A percentile compares a stretch with the other conserved stretches of the same genome.
These are phyloP conservation scores for Diplodus puntazzo DNA, from an alignment of 2,797 vertebrate species.

Conservation along the genomic window DNA sequence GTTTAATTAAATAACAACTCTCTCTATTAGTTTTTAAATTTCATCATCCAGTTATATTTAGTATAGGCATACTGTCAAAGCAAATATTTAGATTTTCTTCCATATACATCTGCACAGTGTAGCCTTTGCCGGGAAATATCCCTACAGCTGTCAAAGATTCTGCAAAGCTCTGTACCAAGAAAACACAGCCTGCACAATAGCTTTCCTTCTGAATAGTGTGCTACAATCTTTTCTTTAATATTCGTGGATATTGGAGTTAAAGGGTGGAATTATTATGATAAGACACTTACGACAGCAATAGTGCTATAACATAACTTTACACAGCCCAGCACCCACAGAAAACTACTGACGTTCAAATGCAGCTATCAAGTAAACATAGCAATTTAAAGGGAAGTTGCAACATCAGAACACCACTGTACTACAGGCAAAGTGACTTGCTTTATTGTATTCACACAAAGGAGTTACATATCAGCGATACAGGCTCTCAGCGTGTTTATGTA, in stretches of 20 bases:
- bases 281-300: conserved; percentile 3
- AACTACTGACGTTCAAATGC: not conserved
- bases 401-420: not conserved
- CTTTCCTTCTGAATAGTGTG: not conserved
- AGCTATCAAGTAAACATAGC: not conserved
- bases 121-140: not conserved
- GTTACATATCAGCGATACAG: conserved; percentile 3
- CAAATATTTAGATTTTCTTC: not conserved
- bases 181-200: not conserved
- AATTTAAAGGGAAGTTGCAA: not conserved
- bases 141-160: not conserved
- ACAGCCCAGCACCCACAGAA: not conserved
- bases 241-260: not conserved
- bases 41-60: not conserved
- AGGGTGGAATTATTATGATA: not conserved
- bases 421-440: not conserved
- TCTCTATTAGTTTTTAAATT: not conserved
- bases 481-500: not conserved
- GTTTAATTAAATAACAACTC: conserved; percentile 3
- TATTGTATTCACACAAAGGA: conserved; percentile 3
- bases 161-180: not conserved
- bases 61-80: not conserved
- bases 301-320: not conserved
- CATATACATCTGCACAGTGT: not conserved
- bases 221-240: conserved; percentile 1